Percentiles rank a stretch among this genome's conserved stretches.
Conservation (phyloP, 2,888 invertebrate genomes). For the Harmothoe impar region DNA sequence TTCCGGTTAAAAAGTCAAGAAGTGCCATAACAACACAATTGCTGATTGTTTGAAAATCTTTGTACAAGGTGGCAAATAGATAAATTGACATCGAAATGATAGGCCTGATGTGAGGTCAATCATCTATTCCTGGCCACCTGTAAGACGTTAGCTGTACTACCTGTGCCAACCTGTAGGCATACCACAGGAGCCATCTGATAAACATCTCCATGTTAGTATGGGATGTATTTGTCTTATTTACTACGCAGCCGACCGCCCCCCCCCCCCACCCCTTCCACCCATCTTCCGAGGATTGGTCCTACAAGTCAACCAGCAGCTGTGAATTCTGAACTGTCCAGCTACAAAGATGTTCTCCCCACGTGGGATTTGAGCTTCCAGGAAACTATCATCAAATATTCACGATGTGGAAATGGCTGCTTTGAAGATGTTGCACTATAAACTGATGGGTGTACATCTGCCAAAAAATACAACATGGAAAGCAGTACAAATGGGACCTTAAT, state of each 20-base stretch:
- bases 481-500: too few relatives aligned
- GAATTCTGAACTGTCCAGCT: too few relatives aligned
- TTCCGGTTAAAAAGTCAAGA: too few relatives aligned
- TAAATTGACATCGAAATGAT: neutral
- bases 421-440: too few relatives aligned
- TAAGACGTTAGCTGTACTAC: neutral
- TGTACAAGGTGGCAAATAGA: neutral
- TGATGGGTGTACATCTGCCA: too few relatives aligned
- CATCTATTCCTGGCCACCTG: neutral
- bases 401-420: too few relatives aligned
- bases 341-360: too few relatives aligned
- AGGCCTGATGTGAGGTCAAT: neutral
- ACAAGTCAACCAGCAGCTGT: too few relatives aligned
- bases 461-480: too few relatives aligned
- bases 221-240: neutral
- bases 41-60: neutral
- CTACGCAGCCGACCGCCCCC: neutral
- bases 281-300: neutral
- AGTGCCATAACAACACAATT: too few relatives aligned
- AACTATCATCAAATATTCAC: too few relatives aligned
- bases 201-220: neutral
- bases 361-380: too few relatives aligned
- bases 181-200: neutral
- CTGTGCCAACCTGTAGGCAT: neutral
- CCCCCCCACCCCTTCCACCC: neutral